Conservation (phyloP, 23 tunicate species). For the Trididemnum clinides region DNA sequence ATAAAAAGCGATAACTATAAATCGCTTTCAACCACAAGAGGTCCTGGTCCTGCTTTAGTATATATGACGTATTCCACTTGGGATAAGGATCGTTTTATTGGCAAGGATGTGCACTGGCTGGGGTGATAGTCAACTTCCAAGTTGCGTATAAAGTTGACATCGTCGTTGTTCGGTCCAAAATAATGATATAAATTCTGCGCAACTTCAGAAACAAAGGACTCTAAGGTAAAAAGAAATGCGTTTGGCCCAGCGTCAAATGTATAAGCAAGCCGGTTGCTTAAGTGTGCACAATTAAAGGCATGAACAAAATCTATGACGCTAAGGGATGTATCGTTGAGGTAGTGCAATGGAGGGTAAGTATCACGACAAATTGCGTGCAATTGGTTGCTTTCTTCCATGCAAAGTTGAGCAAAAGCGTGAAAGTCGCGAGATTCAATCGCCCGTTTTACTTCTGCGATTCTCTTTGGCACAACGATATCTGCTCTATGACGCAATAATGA, state of each 20-base stretch:
- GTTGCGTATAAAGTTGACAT: constrained; percentile 31
- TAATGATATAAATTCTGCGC: constrained; percentile 24
- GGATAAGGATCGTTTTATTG: background rate
- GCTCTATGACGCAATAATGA: constrained; percentile 44
- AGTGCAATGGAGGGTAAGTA: constrained; percentile 76
- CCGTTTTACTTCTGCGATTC: constrained; percentile 26
- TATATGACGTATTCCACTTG: constrained; percentile 41
- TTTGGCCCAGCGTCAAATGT: constrained; percentile 99
- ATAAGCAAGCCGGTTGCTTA: constrained; percentile 56
- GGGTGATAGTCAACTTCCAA: background rate
- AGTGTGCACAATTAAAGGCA: constrained; percentile 39
- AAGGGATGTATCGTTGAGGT: constrained; percentile 49
- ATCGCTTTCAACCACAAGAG: too few species aligned
- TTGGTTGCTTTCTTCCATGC: constrained; percentile 87
- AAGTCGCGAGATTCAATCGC: constrained; percentile 66
- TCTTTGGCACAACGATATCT: constrained; percentile 44
- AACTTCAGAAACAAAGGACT: constrained; percentile 34
- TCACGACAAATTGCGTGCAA: constrained; percentile 88
- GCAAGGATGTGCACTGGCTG: background rate
- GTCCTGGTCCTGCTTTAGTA: constrained; percentile 53
- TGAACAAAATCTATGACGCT: constrained; percentile 74
- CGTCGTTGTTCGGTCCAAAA: constrained; percentile 21
- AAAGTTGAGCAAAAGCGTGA: constrained; percentile 59
- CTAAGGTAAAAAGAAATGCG: constrained; percentile 64
- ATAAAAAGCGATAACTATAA: too few species aligned